These are phyloP conservation scores for Sminthopsis crassicaudata DNA, from an alignment of 2,113 vertebrate genomes.

Conservation along the genomic window DNA sequence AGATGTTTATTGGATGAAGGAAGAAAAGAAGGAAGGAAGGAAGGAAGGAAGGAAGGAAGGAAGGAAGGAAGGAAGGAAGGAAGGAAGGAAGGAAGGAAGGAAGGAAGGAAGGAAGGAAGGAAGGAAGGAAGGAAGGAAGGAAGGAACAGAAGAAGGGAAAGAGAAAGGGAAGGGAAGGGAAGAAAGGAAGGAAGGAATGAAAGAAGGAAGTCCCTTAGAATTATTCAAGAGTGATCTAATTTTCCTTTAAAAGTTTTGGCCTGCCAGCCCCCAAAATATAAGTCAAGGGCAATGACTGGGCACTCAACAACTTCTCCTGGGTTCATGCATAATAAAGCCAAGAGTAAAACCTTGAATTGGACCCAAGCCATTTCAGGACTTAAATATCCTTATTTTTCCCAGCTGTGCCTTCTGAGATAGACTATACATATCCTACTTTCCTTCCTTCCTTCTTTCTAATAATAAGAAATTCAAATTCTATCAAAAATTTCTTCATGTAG, in stretches of 20 bases:
- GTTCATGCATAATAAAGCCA: constrained; percentile 54
- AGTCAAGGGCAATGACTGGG: constrained; percentile 61
- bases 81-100: too few relatives aligned
- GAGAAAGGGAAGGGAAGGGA: too few relatives aligned
- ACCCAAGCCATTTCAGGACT: constrained; percentile 68
- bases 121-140: too few relatives aligned
- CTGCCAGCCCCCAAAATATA: constrained; percentile 54
- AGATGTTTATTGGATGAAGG: too few relatives aligned
- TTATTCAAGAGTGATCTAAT: constrained; percentile 14
- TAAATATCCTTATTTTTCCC: constrained; percentile 67
- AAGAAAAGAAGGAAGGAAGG: too few relatives aligned
- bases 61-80: too few relatives aligned
- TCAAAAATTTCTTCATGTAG: not conserved
- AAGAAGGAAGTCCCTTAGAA: not conserved
- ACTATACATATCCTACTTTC: constrained; percentile 42
- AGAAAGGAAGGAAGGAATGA: too few relatives aligned
- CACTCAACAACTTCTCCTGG: constrained; percentile 28
- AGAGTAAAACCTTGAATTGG: constrained; percentile 79
- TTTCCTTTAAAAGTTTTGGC: constrained; percentile 53
- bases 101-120: too few relatives aligned
- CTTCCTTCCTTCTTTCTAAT: too few relatives aligned
- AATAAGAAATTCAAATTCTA: not conserved
- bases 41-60: too few relatives aligned
- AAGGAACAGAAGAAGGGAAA: too few relatives aligned
- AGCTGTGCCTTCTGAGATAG: constrained; percentile 65